Evolutionary conservation across 2,113 vertebrate species (phyloP), one percentile per base, ranked within the genome.

Genomic region (Trematocara nigrifrons): DNA sequence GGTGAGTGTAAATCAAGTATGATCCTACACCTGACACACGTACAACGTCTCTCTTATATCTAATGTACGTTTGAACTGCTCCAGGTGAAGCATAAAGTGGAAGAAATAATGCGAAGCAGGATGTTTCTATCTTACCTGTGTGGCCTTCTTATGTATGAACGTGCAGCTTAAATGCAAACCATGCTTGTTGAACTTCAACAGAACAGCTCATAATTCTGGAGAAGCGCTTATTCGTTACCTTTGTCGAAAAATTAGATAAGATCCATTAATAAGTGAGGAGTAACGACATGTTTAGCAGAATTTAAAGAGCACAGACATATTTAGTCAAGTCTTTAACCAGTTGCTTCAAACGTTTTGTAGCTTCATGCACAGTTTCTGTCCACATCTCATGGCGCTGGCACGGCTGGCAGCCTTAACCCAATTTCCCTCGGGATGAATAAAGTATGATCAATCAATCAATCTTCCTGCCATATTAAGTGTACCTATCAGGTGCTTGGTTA

Each of bases 1-100:
- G 69, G 49, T 35, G 52, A 83, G 35, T 80, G 42, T 22, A 89
- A 93, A 87, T 85, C 80, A 85, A 83, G 69, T 80, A 54, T 85
- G 79, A 90, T 87, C 84, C 61, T 49, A 47, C 84, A 33, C 45
- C 15, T 31, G 42, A 49, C 22, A 76, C 69, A 87, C 18, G 82
- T 45, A 87, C 20, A 81, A 83, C 33, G 82, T 87, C 79, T 87
- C 64, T 51, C 56, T 76, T 54, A 84, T 69, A 71, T 85, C 71
- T 79, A 64, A 86, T 82, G 59, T 80, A 74, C n/a, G 3, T 18
- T 49, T 76, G 26, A 76, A 71, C 89, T 6, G 31, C 18, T 79
- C 26, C 64, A 20, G 1, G 53, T 22, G 47, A 51, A 40, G 49
- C 12, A 53, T 64, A 35, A 78, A 29, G 54, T 16, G 49, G 83